Evolutionary conservation across 2,888 invertebrate species (phyloP).

Genomic region (Parelbella ahira): DNA sequence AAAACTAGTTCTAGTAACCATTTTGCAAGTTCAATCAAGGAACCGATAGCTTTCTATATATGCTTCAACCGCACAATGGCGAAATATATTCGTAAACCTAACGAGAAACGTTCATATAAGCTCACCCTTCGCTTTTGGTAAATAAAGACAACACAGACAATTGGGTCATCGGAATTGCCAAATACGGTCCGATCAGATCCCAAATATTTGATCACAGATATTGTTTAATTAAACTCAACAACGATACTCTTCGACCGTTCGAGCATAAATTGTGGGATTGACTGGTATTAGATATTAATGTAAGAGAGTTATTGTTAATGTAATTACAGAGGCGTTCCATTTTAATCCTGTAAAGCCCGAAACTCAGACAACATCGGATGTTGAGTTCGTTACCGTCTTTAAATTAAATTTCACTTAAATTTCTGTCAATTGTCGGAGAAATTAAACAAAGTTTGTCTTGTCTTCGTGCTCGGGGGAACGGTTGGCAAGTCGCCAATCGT

Average conservation of each 20-base stretch:
- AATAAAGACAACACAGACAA: constrained; percentile 20
- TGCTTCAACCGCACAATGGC: neutral
- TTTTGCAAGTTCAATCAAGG: neutral
- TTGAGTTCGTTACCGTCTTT: constrained; percentile 57
- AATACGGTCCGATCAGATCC: constrained; percentile 9
- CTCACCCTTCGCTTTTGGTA: constrained; percentile 9
- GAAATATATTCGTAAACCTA: constrained; percentile 8
- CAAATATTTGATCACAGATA: constrained; percentile 24
- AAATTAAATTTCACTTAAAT: constrained; percentile 61
- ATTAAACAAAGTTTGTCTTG: constrained; percentile 61
- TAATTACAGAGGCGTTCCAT: constrained; percentile 50
- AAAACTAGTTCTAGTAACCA: too few species aligned
- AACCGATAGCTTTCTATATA: neutral
- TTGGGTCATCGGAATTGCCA: constrained; percentile 18
- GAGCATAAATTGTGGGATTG: constrained; percentile 22
- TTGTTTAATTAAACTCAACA: constrained; percentile 24
- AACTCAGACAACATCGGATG: constrained; percentile 51
- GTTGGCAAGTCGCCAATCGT: constrained; percentile 55
- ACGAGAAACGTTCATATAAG: constrained; percentile 10
- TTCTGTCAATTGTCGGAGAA: constrained; percentile 58
- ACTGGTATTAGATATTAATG: constrained; percentile 37
- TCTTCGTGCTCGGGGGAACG: constrained; percentile 48
- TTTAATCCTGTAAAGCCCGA: constrained; percentile 50
- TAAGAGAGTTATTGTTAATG: constrained; percentile 39
- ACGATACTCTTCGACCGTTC: constrained; percentile 6